phyloP scores from a whole-genome alignment of 1,140 invertebrate species.

The Sarcophaga peregrina region DNA sequence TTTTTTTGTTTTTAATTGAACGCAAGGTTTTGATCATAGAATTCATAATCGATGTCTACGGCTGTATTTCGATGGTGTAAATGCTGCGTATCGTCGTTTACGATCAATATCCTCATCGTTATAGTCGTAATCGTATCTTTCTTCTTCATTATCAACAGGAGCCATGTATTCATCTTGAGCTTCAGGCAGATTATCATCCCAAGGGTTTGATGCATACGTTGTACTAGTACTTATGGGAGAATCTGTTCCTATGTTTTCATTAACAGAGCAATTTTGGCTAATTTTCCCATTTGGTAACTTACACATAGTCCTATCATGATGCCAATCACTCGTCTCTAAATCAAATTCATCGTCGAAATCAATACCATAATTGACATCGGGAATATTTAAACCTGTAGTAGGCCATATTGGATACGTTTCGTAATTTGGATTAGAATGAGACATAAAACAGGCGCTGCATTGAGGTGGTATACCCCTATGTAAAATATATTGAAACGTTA shows the following conservation, averaged over 20 bases:
- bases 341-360: not conserved
- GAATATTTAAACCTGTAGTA: too few species aligned
- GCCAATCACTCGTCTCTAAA: not conserved
- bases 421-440: not conserved
- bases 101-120: not conserved
- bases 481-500: slow-evolving; percentile 1
- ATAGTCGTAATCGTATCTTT: not conserved
- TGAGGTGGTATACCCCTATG: not conserved
- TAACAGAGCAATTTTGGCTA: not conserved
- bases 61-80: slow-evolving; percentile 11
- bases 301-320: slow-evolving; percentile 18
- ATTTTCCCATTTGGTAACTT: not conserved
- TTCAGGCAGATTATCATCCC: not conserved
- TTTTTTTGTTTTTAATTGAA: too few species aligned
- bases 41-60: not conserved
- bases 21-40: too few species aligned
- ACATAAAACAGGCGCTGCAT: slow-evolving; percentile 4
- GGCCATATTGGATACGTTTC: not conserved
- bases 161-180: not conserved
- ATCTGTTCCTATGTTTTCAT: not conserved
- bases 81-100: not conserved
- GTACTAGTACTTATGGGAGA: too few species aligned
- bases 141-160: too few species aligned
- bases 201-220: not conserved
- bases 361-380: not conserved